Conservation (phyloP, 1,140 invertebrate species). For the Thaumetopoea pityocampa region DNA sequence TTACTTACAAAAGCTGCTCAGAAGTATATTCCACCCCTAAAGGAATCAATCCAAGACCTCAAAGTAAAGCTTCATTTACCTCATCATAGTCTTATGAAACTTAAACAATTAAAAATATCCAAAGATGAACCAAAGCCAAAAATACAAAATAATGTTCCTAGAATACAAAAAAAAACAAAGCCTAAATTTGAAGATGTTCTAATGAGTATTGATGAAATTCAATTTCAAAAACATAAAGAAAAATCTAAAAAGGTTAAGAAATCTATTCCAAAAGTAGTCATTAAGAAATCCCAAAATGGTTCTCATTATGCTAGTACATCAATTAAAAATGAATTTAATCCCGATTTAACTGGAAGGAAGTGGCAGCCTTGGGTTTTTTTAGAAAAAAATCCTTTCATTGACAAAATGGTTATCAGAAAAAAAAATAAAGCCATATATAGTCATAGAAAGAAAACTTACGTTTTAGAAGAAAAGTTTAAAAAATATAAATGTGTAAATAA, state of each 20-base stretch:
- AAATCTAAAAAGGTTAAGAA: slow-evolving; percentile 59
- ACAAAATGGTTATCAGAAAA: slow-evolving; percentile 62
- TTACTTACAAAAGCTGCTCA: slow-evolving; percentile 70
- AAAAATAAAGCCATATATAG: slow-evolving; percentile 58
- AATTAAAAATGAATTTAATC: slow-evolving; percentile 40
- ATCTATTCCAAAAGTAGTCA: slow-evolving; percentile 68
- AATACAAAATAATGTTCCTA: slow-evolving; percentile 21
- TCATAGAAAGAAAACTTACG: slow-evolving; percentile 53
- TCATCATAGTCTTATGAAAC: slow-evolving; percentile 57
- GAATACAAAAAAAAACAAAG: slow-evolving; percentile 51
- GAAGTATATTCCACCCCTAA: slow-evolving; percentile 71
- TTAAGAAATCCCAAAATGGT: slow-evolving; percentile 68
- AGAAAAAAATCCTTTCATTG: slow-evolving; percentile 65
- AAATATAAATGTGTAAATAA: slow-evolving; percentile 62
- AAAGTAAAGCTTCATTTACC: slow-evolving; percentile 66
- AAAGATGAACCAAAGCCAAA: slow-evolving; percentile 51
- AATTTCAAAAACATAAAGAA: slow-evolving; percentile 61
- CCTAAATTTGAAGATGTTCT: slow-evolving; percentile 74
- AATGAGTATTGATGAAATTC: slow-evolving; percentile 70
- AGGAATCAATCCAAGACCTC: slow-evolving; percentile 50
- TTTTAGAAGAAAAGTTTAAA: slow-evolving; percentile 56
- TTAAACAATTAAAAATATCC: slow-evolving; percentile 60
- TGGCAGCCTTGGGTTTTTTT: slow-evolving; percentile 74
- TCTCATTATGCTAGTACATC: slow-evolving; percentile 66
- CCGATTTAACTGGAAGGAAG: slow-evolving; percentile 65